Percentiles rank a stretch among this genome's conserved stretches.
phyloP scores from a whole-genome alignment of 2,797 vertebrate species.

The Liparis tanakae region DNA sequence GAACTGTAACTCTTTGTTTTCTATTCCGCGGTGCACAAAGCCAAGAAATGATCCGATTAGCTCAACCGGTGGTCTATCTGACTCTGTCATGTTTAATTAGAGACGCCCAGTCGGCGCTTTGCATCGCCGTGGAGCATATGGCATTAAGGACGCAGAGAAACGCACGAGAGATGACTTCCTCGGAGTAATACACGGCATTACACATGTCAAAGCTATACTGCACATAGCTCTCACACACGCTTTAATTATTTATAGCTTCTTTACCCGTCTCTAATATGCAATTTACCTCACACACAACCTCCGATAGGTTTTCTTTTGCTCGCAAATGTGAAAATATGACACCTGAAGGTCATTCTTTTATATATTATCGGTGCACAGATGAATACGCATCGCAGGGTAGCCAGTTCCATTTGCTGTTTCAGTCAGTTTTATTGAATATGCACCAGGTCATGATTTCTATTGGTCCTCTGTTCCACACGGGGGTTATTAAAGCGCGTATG shows the following conservation, averaged over 20 bases:
- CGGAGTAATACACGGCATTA: neutral
- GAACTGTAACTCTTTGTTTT: constrained; percentile 23
- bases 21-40: constrained; percentile 1
- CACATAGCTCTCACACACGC: neutral
- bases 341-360: constrained; percentile 57
- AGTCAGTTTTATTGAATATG: constrained; percentile 71
- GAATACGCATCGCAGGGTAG: constrained; percentile 39
- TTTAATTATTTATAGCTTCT: constrained; percentile 40
- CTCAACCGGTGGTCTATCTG: constrained; percentile 4
- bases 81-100: constrained; percentile 25
- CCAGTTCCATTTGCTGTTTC: constrained; percentile 56
- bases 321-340: constrained; percentile 12
- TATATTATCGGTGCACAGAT: constrained; percentile 49
- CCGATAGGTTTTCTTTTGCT: constrained; percentile 12
- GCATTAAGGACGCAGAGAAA: constrained; percentile 3
- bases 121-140: constrained; percentile 1
- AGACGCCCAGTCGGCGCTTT: constrained; percentile 19
- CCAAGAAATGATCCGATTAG: constrained; percentile 4
- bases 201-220: constrained; percentile 6
- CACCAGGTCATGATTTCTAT: constrained; percentile 67
- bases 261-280: constrained; percentile 5
- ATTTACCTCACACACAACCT: constrained; percentile 12
- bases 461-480: constrained; percentile 42
- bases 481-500: constrained; percentile 76
- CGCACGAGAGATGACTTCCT: constrained; percentile 15